Percentiles rank a stretch among this genome's conserved stretches.
These are phyloP conservation scores for Helogale parvula DNA, from an alignment of 2,113 vertebrate genomes.

Conservation along the genomic window DNA sequence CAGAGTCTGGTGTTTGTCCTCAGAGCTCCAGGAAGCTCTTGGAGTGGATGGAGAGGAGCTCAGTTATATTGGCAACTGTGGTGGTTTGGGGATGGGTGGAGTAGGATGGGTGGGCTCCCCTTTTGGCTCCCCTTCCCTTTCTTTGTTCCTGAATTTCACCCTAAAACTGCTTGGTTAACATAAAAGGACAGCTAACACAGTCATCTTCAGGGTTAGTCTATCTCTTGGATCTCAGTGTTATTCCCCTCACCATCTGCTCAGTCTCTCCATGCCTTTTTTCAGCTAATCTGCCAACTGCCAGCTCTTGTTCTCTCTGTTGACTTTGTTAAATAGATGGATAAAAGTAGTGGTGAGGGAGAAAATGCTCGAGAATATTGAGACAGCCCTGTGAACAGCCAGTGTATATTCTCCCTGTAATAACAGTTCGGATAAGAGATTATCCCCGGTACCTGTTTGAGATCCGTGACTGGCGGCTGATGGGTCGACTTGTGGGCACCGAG, in stretches of 20 bases:
- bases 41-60: constrained; percentile 24
- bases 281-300: not conserved
- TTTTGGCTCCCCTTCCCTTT: not conserved
- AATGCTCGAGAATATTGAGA: not conserved
- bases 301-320: constrained; percentile 12
- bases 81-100: not conserved
- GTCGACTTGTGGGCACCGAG: constrained; percentile 94
- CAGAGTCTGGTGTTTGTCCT: not conserved
- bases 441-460: constrained; percentile 99
- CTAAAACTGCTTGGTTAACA: constrained; percentile 42
- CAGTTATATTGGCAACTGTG: constrained; percentile 24
- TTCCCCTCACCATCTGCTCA: not conserved
- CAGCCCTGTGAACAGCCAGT: not conserved
- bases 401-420: not conserved
- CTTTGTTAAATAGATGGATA: constrained; percentile 20
- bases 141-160: constrained; percentile 55
- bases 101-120: not conserved
- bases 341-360: not conserved
- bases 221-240: not conserved
- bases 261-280: not conserved
- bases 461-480: constrained; percentile 93
- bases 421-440: constrained; percentile 96
- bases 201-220: not conserved
- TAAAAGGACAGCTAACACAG: not conserved
- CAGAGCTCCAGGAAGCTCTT: not conserved